A percentile compares a stretch with the other conserved stretches of the same genome.
Conservation (phyloP, 53 echinoderm and acorn worm species). For the Zoroaster sp. region DNA sequence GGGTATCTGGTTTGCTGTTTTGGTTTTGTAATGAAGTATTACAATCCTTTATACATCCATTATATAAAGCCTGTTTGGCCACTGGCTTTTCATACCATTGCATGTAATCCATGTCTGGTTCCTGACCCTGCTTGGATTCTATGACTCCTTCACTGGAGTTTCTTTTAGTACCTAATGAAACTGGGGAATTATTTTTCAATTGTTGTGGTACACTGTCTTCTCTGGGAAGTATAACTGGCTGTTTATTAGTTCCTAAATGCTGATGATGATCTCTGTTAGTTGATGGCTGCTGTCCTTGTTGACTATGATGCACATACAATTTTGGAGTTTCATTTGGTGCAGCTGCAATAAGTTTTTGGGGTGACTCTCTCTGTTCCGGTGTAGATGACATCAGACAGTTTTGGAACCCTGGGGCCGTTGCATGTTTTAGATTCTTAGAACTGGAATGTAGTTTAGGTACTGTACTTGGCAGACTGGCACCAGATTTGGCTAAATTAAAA, state of each 20-base stretch:
- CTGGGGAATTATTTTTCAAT: not conserved
- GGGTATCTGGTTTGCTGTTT: not conserved
- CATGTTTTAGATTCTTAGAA: not conserved
- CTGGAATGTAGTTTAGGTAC: not conserved
- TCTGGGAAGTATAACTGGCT: not conserved
- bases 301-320: not conserved
- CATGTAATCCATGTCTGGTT: slow-evolving; percentile 14
- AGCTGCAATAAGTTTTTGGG: not conserved
- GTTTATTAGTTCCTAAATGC: not conserved
- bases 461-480: not conserved
- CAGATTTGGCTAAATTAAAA: not conserved
- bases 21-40: not conserved
- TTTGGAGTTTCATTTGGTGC: not conserved
- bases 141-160: not conserved
- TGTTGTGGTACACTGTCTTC: not conserved
- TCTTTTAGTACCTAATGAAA: not conserved
- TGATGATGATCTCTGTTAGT: not conserved
- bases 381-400: slow-evolving; percentile 39
- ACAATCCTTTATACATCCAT: not conserved
- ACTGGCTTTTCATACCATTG: slow-evolving; percentile 13
- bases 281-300: not conserved
- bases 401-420: slow-evolving; percentile 34
- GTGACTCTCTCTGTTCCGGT: slow-evolving; percentile 16
- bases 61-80: not conserved
- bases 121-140: not conserved